Conservation (phyloP, 2,888 invertebrate genomes). For the Serrognathus titanus region DNA sequence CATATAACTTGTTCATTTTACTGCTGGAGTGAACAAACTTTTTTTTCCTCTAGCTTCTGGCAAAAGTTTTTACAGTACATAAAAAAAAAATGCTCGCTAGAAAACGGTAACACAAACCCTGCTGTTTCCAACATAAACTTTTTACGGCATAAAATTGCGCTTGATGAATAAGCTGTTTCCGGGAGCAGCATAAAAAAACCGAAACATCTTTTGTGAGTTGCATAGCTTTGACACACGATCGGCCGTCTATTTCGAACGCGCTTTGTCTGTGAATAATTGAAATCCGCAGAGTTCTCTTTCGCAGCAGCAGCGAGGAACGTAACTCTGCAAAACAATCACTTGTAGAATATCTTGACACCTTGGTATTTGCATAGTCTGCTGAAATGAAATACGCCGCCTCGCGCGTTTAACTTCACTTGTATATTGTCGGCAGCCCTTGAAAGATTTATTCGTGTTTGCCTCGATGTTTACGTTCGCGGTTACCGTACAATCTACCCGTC, state of each 20-base stretch:
- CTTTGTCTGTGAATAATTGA: conserved; percentile 29
- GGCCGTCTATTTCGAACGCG: conserved; percentile 17
- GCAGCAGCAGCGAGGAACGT: conserved; percentile 25
- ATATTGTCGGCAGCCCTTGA: conserved; percentile 17
- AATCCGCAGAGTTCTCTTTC: conserved; percentile 25
- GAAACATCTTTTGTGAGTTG: conserved; percentile 2
- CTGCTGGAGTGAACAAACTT: no score
- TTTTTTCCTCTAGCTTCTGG: no score
- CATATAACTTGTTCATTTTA: no score
- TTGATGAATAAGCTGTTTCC: neutral
- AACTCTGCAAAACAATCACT: conserved; percentile 21
- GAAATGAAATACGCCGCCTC: conserved; percentile 21
- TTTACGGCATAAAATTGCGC: neutral
- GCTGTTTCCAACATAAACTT: neutral
- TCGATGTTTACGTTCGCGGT: conserved; percentile 17
- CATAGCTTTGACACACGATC: conserved; percentile 22
- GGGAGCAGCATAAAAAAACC: neutral
- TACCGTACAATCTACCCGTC: conserved; percentile 2
- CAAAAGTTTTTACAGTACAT: no score
- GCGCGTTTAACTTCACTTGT: conserved; percentile 18
- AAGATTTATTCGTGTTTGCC: conserved; percentile 22
- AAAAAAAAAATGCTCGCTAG: neutral
- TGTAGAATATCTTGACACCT: conserved; percentile 21
- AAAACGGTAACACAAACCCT: neutral
- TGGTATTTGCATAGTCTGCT: conserved; percentile 19